A percentile compares a stretch with the other conserved stretches of the same genome.
phyloP scores from a whole-genome alignment of 2,888 invertebrate genomes.

The Chrysodeixis includens region DNA sequence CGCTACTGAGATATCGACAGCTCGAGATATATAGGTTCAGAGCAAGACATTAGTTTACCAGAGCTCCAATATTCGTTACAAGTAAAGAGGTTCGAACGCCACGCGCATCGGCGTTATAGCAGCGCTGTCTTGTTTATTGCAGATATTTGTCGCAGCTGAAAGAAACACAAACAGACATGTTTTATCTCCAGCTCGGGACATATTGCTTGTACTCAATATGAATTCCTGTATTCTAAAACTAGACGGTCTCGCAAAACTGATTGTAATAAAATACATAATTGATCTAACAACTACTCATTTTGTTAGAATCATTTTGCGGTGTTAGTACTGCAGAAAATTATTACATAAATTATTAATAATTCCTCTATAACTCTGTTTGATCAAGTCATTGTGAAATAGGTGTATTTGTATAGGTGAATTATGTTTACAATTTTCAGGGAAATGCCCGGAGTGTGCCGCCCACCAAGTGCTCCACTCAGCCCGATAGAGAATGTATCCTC shows the following conservation, averaged over 20 bases:
- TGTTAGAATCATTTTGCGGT: too few relatives aligned
- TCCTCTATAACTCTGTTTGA: too few relatives aligned
- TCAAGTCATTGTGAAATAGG: too few relatives aligned
- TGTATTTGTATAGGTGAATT: too few relatives aligned
- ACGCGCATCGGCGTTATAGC: not conserved
- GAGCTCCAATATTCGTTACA: not conserved
- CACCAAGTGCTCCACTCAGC: not conserved
- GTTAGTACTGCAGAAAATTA: too few relatives aligned
- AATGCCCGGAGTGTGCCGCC: not conserved
- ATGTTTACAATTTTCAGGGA: too few relatives aligned
- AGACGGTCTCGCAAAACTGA: not conserved
- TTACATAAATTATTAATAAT: too few relatives aligned
- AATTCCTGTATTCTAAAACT: not conserved
- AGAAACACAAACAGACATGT: constrained; percentile 1
- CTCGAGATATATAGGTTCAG: not conserved
- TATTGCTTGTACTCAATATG: not conserved
- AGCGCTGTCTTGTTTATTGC: not conserved
- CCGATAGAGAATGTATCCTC: not conserved
- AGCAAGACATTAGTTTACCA: not conserved
- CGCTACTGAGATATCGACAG: too few relatives aligned
- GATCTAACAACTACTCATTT: too few relatives aligned
- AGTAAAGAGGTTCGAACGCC: not conserved
- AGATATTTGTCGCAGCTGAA: not conserved
- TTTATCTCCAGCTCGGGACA: not conserved
- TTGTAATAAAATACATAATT: too few relatives aligned